Evolutionary conservation across 1,140 invertebrate genomes (phyloP).

Genomic region (Conus betulinus): DNA sequence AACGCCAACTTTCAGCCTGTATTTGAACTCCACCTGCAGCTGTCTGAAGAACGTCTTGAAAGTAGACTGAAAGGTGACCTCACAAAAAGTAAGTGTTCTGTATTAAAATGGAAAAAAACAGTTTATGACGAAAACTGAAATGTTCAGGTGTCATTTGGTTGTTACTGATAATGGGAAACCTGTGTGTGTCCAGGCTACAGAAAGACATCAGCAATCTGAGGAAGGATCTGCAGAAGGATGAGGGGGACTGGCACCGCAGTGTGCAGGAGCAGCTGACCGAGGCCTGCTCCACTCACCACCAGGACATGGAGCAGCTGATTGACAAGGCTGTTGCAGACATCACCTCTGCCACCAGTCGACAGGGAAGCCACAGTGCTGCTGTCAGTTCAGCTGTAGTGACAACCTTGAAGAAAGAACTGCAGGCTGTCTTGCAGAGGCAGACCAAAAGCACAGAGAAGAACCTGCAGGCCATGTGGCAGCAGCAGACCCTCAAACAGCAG

Average conservation of each 20-base stretch:
- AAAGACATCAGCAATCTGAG: slow-evolving; percentile 13
- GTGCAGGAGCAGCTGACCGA: slow-evolving; percentile 29
- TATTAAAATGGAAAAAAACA: too few species aligned
- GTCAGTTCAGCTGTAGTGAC: neutral
- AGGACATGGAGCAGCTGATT: slow-evolving; percentile 17
- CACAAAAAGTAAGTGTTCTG: too few species aligned
- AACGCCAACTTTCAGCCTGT: too few species aligned
- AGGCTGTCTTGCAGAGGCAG: slow-evolving; percentile 29
- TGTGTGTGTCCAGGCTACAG: slow-evolving; percentile 11
- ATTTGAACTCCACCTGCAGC: too few species aligned
- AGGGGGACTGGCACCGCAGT: slow-evolving; percentile 14
- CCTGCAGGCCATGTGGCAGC: slow-evolving; percentile 19
- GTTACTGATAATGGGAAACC: too few species aligned
- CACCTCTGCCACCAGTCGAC: neutral
- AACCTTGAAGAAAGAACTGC: slow-evolving; percentile 25
- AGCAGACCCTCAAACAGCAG: slow-evolving; percentile 29
- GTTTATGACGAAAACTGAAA: too few species aligned
- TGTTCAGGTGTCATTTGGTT: too few species aligned
- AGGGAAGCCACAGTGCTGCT: neutral
- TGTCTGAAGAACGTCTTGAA: too few species aligned
- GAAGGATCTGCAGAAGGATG: slow-evolving; percentile 15
- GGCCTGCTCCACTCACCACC: neutral
- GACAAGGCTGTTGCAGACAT: neutral
- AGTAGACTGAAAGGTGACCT: too few species aligned
- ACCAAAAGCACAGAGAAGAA: slow-evolving; percentile 31